Base-by-base conservation (phyloP, 2,797 vertebrate genomes). In the Rhodeus uyekii region DNA sequence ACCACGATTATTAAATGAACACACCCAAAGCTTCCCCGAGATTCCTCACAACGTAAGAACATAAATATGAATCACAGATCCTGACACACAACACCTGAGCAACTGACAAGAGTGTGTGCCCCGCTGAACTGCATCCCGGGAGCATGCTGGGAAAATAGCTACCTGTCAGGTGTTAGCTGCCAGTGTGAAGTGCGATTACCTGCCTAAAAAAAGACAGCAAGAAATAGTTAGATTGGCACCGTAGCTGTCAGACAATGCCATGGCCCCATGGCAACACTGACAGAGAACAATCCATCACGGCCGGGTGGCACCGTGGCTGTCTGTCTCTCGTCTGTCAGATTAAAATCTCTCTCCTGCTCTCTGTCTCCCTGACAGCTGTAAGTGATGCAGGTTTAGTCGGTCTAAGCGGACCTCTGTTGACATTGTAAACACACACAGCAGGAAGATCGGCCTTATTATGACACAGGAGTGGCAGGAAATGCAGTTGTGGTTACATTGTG, bases 361-460 rank as follows among this genome's bases (percentile, higher is more conserved):
- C 63, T 50, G 61, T 68, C 71, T 42, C 38, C 13, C 36, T 79
- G 44, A 69, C 75, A 77, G 55, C 55, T 86, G 58, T 60, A 74
- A 38, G 29, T 63, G 53, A 72, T 86, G 67, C 74, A 65, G 80
- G 76, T 83, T 80, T 74, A 36, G 80, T 63, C n/a, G 68, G 29
- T 78, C 55, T 86, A 77, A 80, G 76, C 82, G 81, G 67, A 60
- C 10, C 73, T 67, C 2, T 86, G 85, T 81, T 86, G 83, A 83
- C 78, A 64, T 48, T 72, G 77, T 86, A 88, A 85, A 88, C 81
- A 85, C 44, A 83, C 44, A 29, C 65, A 50, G 46, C 61, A 60
- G 68, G 60, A 64, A 80, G 19, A 61, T 68, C 44, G 22, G 58
- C 63, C 36, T 44, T 65, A 34, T 50, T 39, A 46, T 81, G 42